Conservation (phyloP, 2,888 invertebrate genomes). For the Xylota segnis region DNA sequence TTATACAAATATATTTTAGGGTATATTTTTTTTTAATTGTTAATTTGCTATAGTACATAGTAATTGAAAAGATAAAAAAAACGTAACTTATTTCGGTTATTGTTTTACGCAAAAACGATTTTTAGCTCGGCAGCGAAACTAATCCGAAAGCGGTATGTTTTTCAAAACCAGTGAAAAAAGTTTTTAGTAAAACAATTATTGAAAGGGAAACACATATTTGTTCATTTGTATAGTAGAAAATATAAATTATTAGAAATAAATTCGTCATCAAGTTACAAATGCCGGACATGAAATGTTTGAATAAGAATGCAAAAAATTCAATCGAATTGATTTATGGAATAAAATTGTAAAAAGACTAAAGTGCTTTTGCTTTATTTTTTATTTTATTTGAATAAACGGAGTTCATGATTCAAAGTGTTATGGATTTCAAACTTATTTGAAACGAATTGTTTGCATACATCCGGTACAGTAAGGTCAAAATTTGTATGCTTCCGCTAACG, state of each 20-base stretch:
- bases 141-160: background rate
- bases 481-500: background rate
- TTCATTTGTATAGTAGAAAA: slow-evolving; percentile 68
- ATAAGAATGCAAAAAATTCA: slow-evolving; percentile 26
- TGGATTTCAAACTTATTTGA: background rate
- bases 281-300: slow-evolving; percentile 51
- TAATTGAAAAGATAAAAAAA: slow-evolving; percentile 18
- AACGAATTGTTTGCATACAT: too few species aligned
- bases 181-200: background rate
- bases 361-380: slow-evolving; percentile 6
- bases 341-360: slow-evolving; percentile 63
- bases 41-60: slow-evolving; percentile 51
- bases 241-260: slow-evolving; percentile 59
- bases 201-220: slow-evolving; percentile 24
- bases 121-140: background rate
- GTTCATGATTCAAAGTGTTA: background rate
- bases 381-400: too few species aligned
- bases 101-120: slow-evolving; percentile 2
- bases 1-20: slow-evolving; percentile 53
- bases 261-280: slow-evolving; percentile 52
- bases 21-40: slow-evolving; percentile 49
- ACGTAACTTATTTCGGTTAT: background rate
- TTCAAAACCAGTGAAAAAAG: background rate
- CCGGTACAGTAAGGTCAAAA: background rate
- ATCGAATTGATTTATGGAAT: slow-evolving; percentile 64